Base-by-base conservation (phyloP, 2,888 invertebrate genomes). In the Eupeodes latifasciatus region DNA sequence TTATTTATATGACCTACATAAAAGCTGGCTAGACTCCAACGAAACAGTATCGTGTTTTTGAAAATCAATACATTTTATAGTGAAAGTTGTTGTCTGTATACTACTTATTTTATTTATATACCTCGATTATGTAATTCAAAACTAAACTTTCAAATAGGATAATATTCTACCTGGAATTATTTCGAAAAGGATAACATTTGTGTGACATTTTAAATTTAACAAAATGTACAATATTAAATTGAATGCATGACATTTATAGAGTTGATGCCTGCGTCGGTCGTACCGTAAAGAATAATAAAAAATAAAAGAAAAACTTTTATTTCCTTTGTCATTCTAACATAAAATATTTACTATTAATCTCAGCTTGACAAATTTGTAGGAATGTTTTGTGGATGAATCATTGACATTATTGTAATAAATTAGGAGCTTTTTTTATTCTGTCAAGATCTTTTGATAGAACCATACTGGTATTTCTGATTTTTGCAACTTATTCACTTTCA, bases 1-100 rank as follows among this genome's bases (percentile, higher is more conserved):
- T 61, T 36, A 44, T 16, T 69, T 51, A 36, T 71, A 51, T 53
- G 79, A 62, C 79, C 79, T 62, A 79, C 51, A 79, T 71, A 71
- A 53, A 5, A 51, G 12, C 61, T 79, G 79, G 79, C 79, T 79
- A 62, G 79, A 71, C 71, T 79, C 79, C 79, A 79, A 79, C 40
- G 51, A 34, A 61, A 47, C 14, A 61, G 6, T 6, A n/a, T 64
- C 12, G 36, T 57, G 34, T 64, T 1, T 16, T 67, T 67, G 16
- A 55, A 61, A 69, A 78, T 69, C 78, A 40, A 78, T 69, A 61
- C 61, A 9, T 19, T 55, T 5, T 57, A 36, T 69, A 69, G 61
- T 69, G 78, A 69, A 61, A 53, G 69, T 53, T 62, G 40, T 51
- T 40, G 36, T 53, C 7, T 9, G 47, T 11, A 44, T n/a, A n/a